phyloP scores from a whole-genome alignment of 1,140 invertebrate genomes.

The Eubasilissa regina region DNA sequence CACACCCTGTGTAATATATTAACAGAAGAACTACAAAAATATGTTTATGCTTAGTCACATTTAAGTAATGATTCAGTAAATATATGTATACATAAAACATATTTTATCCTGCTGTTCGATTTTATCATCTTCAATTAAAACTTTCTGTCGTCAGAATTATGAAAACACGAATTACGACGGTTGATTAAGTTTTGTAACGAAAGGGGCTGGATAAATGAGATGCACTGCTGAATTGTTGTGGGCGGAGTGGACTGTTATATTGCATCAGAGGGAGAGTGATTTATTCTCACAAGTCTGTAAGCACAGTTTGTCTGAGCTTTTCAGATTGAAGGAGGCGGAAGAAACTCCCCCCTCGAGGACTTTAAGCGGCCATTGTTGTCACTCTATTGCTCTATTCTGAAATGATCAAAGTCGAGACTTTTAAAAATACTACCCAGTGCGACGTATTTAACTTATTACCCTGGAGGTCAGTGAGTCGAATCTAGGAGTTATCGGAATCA shows the following conservation, averaged over 20 bases:
- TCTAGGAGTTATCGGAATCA: too few relatives aligned
- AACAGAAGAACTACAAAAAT: too few relatives aligned
- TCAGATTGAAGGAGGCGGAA: slow-evolving; percentile 28
- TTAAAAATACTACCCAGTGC: too few relatives aligned
- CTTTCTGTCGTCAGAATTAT: slow-evolving; percentile 22
- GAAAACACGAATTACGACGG: slow-evolving; percentile 32
- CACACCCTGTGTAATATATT: too few relatives aligned
- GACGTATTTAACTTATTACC: too few relatives aligned
- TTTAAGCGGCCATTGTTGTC: background rate
- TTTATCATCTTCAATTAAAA: slow-evolving; percentile 30
- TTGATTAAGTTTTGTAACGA: slow-evolving; percentile 42
- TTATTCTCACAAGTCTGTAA: slow-evolving; percentile 32
- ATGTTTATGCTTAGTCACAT: too few relatives aligned
- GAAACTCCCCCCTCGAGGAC: background rate
- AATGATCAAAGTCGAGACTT: too few relatives aligned
- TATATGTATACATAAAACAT: too few relatives aligned
- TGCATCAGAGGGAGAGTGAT: slow-evolving; percentile 28
- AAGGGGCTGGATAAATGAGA: slow-evolving; percentile 24
- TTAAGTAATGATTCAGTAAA: too few relatives aligned
- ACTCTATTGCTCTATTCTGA: too few relatives aligned
- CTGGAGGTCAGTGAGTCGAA: too few relatives aligned
- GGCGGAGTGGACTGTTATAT: slow-evolving; percentile 44
- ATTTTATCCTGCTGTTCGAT: slow-evolving; percentile 1
- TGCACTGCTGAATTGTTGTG: slow-evolving; percentile 44
- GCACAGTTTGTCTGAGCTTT: slow-evolving; percentile 32